These are phyloP conservation scores for Electrona antarctica DNA, from an alignment of 2,113 vertebrate genomes.

Conservation along the genomic window DNA sequence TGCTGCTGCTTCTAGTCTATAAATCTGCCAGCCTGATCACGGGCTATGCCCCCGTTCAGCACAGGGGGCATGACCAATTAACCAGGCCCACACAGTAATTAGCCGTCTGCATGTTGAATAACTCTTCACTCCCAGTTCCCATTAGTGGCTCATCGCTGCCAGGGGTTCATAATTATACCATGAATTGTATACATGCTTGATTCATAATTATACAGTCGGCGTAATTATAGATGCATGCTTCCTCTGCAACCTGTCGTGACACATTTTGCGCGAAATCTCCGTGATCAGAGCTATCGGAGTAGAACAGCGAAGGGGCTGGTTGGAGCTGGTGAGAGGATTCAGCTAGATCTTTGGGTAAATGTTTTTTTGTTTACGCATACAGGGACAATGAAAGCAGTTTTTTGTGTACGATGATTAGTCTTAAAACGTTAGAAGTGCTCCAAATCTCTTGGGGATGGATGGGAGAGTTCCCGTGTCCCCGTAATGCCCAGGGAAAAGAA, in stretches of 20 bases:
- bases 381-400: slow-evolving; percentile 52
- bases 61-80: slow-evolving; percentile 71
- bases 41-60: slow-evolving; percentile 36
- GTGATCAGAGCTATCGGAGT: slow-evolving; percentile 55
- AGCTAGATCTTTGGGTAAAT: slow-evolving; percentile 50
- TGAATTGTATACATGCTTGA: slow-evolving; percentile 72
- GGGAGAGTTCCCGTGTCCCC: slow-evolving; percentile 7
- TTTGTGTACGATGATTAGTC: slow-evolving; percentile 28
- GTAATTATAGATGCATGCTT: slow-evolving; percentile 73
- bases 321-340: slow-evolving; percentile 47
- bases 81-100: slow-evolving; percentile 71
- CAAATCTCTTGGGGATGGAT: slow-evolving; percentile 16
- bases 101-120: slow-evolving; percentile 72
- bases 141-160: slow-evolving; percentile 70
- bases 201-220: slow-evolving; percentile 72
- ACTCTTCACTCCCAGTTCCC: slow-evolving; percentile 69
- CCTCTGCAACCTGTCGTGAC: slow-evolving; percentile 70
- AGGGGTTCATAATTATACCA: slow-evolving; percentile 76
- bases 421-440: slow-evolving; percentile 36
- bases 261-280: slow-evolving; percentile 58
- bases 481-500: background rate
- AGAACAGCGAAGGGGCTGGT: slow-evolving; percentile 40
- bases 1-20: slow-evolving; percentile 41
- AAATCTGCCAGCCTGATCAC: slow-evolving; percentile 63
- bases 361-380: slow-evolving; percentile 53